These are phyloP conservation scores for Typhlichthys subterraneus DNA, from an alignment of 2,797 vertebrate genomes.

Conservation along the genomic window DNA sequence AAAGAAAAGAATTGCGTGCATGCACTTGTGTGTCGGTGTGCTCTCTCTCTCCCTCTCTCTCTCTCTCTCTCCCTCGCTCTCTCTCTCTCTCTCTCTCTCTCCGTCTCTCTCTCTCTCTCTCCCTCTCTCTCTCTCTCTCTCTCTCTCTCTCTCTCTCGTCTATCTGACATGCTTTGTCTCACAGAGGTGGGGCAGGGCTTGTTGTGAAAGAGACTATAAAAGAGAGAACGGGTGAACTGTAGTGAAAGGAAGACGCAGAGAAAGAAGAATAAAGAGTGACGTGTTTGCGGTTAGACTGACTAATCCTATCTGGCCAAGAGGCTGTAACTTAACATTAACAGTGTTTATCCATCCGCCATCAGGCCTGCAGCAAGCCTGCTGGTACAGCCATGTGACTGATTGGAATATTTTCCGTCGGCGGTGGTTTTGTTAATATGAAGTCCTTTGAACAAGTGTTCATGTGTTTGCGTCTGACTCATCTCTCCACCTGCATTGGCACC, in stretches of 20 bases:
- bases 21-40: neutral
- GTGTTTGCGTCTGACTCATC: conserved; percentile 19
- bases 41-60: neutral
- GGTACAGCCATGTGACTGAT: conserved; percentile 7
- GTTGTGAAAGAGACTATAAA: conserved; percentile 8
- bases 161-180: conserved; percentile 22
- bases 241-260: conserved; percentile 14
- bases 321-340: conserved; percentile 29
- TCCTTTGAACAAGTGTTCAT: neutral
- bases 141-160: conserved; percentile 24
- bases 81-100: conserved; percentile 24
- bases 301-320: conserved; percentile 48
- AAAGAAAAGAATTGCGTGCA: conserved; percentile 23
- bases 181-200: conserved; percentile 15
- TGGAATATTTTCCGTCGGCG: conserved; percentile 36
- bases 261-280: conserved; percentile 13
- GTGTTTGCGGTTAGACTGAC: conserved; percentile 36
- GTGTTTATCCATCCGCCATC: conserved; percentile 37
- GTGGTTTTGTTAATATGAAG: conserved; percentile 1
- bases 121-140: conserved; percentile 9
- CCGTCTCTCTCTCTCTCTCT: neutral
- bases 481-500: neutral
- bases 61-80: conserved; percentile 10
- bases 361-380: conserved; percentile 21
- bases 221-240: conserved; percentile 21